These are phyloP conservation scores for Nephrotoma guestfalica DNA, from an alignment of 2,888 invertebrate genomes.

Conservation along the genomic window DNA sequence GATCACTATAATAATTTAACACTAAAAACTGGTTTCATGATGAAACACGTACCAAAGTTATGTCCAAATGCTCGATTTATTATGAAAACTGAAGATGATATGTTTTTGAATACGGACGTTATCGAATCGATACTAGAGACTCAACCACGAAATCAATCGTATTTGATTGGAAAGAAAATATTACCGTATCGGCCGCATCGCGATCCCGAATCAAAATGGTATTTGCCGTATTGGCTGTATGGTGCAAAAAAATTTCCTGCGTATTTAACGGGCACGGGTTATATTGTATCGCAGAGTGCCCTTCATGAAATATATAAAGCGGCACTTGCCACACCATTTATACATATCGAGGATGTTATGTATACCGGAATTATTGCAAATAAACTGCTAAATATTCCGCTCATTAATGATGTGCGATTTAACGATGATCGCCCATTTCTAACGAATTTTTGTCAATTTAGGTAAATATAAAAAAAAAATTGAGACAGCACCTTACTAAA, in stretches of 20 bases:
- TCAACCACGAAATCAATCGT: conserved; percentile 24
- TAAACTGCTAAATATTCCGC: conserved; percentile 33
- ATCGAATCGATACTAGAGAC: conserved; percentile 25
- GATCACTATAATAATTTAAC: conserved; percentile 54
- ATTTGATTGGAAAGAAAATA: conserved; percentile 40
- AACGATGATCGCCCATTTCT: conserved; percentile 25
- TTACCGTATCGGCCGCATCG: conserved; percentile 42
- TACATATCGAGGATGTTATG: conserved; percentile 58
- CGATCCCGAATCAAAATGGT: conserved; percentile 50
- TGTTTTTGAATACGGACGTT: conserved; percentile 41
- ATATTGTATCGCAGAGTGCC: conserved; percentile 27
- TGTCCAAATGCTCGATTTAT: conserved; percentile 39
- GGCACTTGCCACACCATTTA: conserved; percentile 39
- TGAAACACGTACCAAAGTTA: conserved; percentile 41
- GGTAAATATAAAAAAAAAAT: conserved; percentile 21
- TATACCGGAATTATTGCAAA: conserved; percentile 53
- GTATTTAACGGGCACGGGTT: conserved; percentile 57
- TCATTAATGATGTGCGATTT: conserved; percentile 43
- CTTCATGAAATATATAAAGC: conserved; percentile 24
- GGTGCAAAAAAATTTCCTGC: conserved; percentile 39
- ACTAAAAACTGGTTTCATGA: conserved; percentile 47
- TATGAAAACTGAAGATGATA: conserved; percentile 48
- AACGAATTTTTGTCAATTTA: conserved; percentile 25
- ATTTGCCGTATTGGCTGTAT: conserved; percentile 42
- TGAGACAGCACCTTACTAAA: not conserved